Evolutionary conservation across 2,888 invertebrate species (phyloP).

Genomic region (Tubulanus polymorphus): DNA sequence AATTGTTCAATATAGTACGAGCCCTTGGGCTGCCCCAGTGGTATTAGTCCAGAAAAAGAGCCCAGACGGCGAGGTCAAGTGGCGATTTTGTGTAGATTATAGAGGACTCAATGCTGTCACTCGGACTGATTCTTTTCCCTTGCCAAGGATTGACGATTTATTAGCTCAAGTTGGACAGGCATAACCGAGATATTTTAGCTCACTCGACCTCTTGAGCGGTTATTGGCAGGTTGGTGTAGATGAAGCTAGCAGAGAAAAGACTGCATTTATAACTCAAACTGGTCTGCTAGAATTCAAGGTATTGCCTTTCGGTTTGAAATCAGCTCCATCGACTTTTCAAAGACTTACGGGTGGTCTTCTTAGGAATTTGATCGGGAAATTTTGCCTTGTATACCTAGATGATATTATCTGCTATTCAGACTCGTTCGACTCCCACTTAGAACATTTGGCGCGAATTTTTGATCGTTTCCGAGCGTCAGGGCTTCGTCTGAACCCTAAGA

Average conservation of each 20-base stretch:
- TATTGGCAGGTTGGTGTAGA: neutral
- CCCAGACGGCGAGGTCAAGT: too few species aligned
- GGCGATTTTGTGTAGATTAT: conserved; percentile 1
- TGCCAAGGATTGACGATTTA: neutral
- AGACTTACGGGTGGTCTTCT: conserved; percentile 10
- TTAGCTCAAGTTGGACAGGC: neutral
- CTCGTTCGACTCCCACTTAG: conserved; percentile 4
- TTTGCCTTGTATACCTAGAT: conserved; percentile 10
- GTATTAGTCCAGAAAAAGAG: neutral
- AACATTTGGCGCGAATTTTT: conserved; percentile 8
- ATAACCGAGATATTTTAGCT: neutral
- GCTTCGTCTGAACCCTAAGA: conserved; percentile 7
- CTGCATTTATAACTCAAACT: conserved; percentile 6
- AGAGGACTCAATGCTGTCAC: neutral
- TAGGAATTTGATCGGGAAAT: conserved; percentile 7
- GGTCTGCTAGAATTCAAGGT: conserved; percentile 9
- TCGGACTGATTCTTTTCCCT: neutral
- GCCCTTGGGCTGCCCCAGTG: neutral
- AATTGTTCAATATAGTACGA: neutral
- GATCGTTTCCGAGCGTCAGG: conserved; percentile 4
- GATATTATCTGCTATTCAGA: conserved; percentile 9
- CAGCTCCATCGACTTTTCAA: conserved; percentile 10
- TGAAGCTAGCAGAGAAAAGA: conserved; percentile 1
- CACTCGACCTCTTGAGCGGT: neutral
- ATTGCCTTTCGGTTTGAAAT: conserved; percentile 9